A percentile compares a stretch with the other conserved stretches of the same genome.
Conservation (phyloP, 1,140 invertebrate genomes). For the Heliconius hermathena region DNA sequence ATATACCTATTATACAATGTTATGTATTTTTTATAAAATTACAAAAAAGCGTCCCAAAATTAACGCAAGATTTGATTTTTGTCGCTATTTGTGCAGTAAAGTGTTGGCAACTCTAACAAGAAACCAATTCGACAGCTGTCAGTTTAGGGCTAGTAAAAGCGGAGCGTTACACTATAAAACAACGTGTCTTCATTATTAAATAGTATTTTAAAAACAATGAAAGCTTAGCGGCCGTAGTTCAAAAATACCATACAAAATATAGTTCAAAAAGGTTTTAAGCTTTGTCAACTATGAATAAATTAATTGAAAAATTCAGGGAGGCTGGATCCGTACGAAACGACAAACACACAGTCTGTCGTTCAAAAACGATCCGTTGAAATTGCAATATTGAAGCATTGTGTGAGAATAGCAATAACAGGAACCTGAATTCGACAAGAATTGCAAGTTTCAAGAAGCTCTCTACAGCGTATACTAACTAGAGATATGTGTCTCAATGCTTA, state of each 20-base stretch:
- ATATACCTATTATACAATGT: no score
- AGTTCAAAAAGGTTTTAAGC: not conserved
- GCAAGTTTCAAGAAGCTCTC: slow-evolving; percentile 15
- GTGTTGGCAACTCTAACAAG: no score
- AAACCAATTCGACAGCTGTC: no score
- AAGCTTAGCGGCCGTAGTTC: slow-evolving; percentile 14
- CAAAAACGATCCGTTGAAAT: slow-evolving; percentile 12
- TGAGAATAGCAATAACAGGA: slow-evolving; percentile 2
- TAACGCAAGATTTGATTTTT: no score
- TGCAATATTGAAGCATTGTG: not conserved
- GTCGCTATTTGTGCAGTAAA: no score
- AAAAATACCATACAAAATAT: slow-evolving; percentile 21
- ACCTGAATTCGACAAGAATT: slow-evolving; percentile 22
- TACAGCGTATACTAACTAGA: slow-evolving; percentile 16
- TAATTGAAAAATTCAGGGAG: slow-evolving; percentile 20
- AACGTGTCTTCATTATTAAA: no score
- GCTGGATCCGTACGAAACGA: not conserved
- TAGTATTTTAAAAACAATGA: slow-evolving; percentile 6
- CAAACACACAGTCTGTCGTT: not conserved
- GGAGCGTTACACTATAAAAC: no score
- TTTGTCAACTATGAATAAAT: slow-evolving; percentile 23
- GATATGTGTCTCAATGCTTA: slow-evolving; percentile 16
- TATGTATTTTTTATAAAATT: no score
- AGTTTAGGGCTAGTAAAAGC: no score
- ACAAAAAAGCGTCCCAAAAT: no score